Conservation (phyloP, 1,140 invertebrate genomes). For the Leucophenga varia region DNA sequence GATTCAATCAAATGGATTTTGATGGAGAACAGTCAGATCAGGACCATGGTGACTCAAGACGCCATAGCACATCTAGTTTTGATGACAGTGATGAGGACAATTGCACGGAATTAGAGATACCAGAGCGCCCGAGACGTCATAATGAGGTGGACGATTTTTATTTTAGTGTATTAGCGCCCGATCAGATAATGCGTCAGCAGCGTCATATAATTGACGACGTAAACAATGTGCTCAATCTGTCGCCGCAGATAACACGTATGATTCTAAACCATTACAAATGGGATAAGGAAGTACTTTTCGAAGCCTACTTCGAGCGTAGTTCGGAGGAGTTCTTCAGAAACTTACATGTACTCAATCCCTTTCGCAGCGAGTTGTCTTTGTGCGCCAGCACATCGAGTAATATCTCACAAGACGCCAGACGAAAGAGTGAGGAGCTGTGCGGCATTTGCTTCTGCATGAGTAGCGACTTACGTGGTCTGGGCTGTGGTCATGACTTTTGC, state of each 20-base stretch:
- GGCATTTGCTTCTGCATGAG: constrained; percentile 57
- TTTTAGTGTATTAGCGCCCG: constrained; percentile 89
- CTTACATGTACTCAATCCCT: constrained; percentile 92
- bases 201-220: constrained; percentile 95
- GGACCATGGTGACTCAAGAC: constrained; percentile 85
- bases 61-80: constrained; percentile 63
- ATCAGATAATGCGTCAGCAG: constrained; percentile 96
- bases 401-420: too few species aligned
- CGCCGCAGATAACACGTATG: constrained; percentile 86
- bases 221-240: constrained; percentile 82
- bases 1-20: constrained; percentile 77
- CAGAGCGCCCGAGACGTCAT: constrained; percentile 63
- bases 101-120: constrained; percentile 82
- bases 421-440: constrained; percentile 63
- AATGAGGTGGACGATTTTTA: constrained; percentile 84
- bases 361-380: constrained; percentile 60
- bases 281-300: constrained; percentile 98
- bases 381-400: constrained; percentile 2
- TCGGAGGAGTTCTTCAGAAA: constrained; percentile 90
- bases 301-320: constrained; percentile 93
- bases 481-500: constrained; percentile 96
- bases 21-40: constrained; percentile 78
- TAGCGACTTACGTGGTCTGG: constrained; percentile 90
- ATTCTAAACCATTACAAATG: constrained; percentile 96
- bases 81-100: constrained; percentile 79